Evolutionary conservation across 2,888 invertebrate species (phyloP).

Genomic region (Campaea margaritaria): DNA sequence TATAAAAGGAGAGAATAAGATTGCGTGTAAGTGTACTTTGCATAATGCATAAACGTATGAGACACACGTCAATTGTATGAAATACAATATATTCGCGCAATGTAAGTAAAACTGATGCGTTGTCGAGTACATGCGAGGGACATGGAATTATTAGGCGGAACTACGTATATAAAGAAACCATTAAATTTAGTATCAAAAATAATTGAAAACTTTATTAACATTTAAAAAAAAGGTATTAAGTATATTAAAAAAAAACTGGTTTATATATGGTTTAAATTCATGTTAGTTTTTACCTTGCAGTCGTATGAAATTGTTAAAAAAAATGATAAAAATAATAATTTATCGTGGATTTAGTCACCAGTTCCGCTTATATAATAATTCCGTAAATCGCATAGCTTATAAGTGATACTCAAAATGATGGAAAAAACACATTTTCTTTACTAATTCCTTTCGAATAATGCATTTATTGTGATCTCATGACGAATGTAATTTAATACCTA

Average conservation of each 20-base stretch:
- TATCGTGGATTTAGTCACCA: conserved; percentile 7
- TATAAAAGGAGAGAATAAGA: conserved; percentile 83
- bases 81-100: conserved; percentile 74
- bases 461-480: conserved; percentile 83
- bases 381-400: conserved; percentile 29
- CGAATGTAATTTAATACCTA: conserved; percentile 43
- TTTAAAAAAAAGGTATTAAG: too few relatives aligned
- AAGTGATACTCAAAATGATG: conserved; percentile 44
- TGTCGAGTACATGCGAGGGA: conserved; percentile 44
- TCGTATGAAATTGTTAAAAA: too few relatives aligned
- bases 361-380: conserved; percentile 45
- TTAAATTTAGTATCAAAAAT: too few relatives aligned
- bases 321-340: too few relatives aligned
- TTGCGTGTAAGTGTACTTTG: conserved; percentile 75
- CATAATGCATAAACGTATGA: conserved; percentile 56
- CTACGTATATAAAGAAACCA: too few relatives aligned
- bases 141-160: conserved; percentile 49
- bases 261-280: too few relatives aligned
- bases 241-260: too few relatives aligned
- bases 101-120: conserved; percentile 63
- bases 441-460: conserved; percentile 64
- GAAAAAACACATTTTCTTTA: conserved; percentile 44
- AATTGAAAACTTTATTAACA: too few relatives aligned
- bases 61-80: conserved; percentile 78
- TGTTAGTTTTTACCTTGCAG: too few relatives aligned